A percentile compares a stretch with the other conserved stretches of the same genome.
Evolutionary conservation across 2,113 vertebrate species (phyloP).

Genomic region (Labeo rohita): DNA sequence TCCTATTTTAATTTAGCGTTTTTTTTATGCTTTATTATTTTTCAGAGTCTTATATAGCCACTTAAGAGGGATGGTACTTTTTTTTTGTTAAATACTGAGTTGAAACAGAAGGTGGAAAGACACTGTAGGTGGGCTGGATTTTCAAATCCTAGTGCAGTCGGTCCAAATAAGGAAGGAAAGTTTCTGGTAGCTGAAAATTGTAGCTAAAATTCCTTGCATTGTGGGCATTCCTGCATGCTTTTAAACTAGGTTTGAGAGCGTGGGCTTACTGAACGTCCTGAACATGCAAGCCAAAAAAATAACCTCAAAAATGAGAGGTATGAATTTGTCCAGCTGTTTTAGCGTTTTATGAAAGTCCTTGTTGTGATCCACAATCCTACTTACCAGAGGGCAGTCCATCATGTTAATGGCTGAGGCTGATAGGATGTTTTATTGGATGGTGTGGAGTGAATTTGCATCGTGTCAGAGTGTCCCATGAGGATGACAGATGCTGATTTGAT

Average conservation of each 20-base stretch:
- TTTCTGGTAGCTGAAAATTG: neutral
- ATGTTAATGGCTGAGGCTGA: conserved; percentile 57
- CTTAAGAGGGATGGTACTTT: neutral
- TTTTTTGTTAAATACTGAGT: conserved; percentile 5
- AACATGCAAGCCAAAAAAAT: neutral
- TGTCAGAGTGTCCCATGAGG: conserved; percentile 42
- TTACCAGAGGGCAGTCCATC: conserved; percentile 51
- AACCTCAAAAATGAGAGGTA: conserved; percentile 31
- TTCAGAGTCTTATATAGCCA: neutral
- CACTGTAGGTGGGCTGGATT: conserved; percentile 45
- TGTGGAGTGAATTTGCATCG: conserved; percentile 58
- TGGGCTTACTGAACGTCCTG: neutral
- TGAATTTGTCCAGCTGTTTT: conserved; percentile 44
- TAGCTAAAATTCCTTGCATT: conserved; percentile 45
- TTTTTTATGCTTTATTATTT: neutral
- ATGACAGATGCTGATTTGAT: conserved; percentile 55
- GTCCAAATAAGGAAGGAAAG: conserved; percentile 49
- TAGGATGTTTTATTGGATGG: conserved; percentile 55
- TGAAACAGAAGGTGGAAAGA: conserved; percentile 18
- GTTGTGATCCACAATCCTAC: conserved; percentile 52
- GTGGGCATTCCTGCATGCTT: conserved; percentile 53
- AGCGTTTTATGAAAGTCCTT: conserved; percentile 22
- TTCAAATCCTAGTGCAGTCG: conserved; percentile 8
- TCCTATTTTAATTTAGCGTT: neutral
- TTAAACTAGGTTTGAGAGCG: neutral